A percentile compares a stretch with the other conserved stretches of the same genome.
Conservation (phyloP, 2,888 invertebrate species). For the Choristoneura rosaceana region DNA sequence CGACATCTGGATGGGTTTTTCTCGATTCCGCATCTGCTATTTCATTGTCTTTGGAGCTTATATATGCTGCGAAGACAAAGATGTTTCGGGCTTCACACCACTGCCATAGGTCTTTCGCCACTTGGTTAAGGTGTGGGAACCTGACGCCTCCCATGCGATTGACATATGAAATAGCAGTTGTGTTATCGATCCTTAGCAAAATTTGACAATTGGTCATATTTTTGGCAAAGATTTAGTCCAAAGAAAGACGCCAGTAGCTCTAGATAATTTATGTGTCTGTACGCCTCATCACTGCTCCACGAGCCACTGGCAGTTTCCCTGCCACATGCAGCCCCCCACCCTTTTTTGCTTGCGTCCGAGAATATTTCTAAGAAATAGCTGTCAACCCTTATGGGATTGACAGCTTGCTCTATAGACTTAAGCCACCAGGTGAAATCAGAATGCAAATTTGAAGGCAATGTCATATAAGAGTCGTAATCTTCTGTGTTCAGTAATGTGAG, state of each 20-base stretch:
- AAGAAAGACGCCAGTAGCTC: too few relatives aligned
- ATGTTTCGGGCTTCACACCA: too few relatives aligned
- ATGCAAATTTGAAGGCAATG: too few relatives aligned
- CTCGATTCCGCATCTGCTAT: constrained; percentile 6
- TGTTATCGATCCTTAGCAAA: constrained; percentile 1
- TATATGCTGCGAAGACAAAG: background rate
- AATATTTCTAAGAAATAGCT: background rate
- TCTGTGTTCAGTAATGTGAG: background rate
- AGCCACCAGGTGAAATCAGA: background rate
- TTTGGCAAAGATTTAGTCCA: background rate
- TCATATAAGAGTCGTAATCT: too few relatives aligned
- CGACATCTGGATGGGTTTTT: constrained; percentile 2
- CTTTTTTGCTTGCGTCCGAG: constrained; percentile 3
- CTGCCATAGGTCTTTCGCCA: constrained; percentile 1
- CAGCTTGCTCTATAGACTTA: background rate
- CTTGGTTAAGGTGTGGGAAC: constrained; percentile 1
- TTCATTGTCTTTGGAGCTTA: background rate
- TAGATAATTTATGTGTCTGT: background rate
- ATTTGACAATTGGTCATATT: background rate
- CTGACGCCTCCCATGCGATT: constrained; percentile 2
- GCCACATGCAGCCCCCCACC: constrained; percentile 4
- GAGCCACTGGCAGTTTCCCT: constrained; percentile 2
- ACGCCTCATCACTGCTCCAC: background rate
- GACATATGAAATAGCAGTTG: constrained; percentile 8
- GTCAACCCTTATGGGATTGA: background rate